phyloP scores from a whole-genome alignment of 2,888 invertebrate species.

The Hermodice carunculata region DNA sequence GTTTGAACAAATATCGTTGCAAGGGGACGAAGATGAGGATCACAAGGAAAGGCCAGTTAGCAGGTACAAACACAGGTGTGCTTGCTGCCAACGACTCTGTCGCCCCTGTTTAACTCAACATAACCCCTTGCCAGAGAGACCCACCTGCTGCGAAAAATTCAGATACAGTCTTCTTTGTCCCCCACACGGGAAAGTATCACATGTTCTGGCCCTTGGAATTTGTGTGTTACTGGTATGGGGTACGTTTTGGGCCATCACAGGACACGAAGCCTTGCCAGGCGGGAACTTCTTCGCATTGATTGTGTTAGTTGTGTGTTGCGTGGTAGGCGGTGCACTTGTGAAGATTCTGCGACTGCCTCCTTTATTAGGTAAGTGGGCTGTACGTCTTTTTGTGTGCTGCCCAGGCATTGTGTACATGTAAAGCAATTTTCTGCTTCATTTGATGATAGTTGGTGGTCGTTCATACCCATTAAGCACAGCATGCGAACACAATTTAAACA shows the following conservation, averaged over 20 bases:
- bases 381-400: neutral
- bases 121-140: slow-evolving; percentile 44
- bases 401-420: no score
- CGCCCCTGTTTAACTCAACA: slow-evolving; percentile 50
- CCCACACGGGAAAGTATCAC: slow-evolving; percentile 54
- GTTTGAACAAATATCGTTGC: no score
- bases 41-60: no score
- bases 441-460: no score
- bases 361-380: slow-evolving; percentile 51
- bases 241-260: slow-evolving; percentile 51
- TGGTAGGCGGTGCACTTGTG: slow-evolving; percentile 57
- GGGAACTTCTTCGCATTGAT: slow-evolving; percentile 62
- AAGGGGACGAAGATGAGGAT: neutral
- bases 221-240: slow-evolving; percentile 48
- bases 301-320: slow-evolving; percentile 55
- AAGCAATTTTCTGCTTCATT: no score
- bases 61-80: no score
- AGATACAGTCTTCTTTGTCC: slow-evolving; percentile 39
- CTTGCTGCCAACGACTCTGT: slow-evolving; percentile 15
- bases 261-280: slow-evolving; percentile 56
- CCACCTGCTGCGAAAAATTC: slow-evolving; percentile 26
- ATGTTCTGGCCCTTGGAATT: slow-evolving; percentile 66
- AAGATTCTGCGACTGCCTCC: slow-evolving; percentile 57
- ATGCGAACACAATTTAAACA: no score
- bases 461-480: no score